Evolutionary conservation across 2,113 vertebrate species (phyloP).

Genomic region (Lagopus muta): DNA sequence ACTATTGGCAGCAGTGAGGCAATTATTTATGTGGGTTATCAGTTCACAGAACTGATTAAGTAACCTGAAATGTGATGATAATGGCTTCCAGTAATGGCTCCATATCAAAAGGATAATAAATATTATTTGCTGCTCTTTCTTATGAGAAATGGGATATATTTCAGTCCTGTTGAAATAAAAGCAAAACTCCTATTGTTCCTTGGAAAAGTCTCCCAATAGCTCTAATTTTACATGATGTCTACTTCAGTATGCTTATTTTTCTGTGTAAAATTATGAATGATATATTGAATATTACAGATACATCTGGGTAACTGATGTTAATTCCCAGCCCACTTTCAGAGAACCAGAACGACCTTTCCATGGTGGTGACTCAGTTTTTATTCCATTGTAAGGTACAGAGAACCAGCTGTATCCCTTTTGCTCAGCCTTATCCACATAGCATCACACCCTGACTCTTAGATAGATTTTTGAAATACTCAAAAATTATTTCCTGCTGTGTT

Average conservation of each 20-base stretch:
- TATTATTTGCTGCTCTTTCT: slow-evolving; percentile 47
- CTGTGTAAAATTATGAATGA: slow-evolving; percentile 3
- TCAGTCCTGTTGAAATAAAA: slow-evolving; percentile 43
- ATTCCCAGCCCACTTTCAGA: neutral
- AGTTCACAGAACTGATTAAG: slow-evolving; percentile 62
- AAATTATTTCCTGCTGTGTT: slow-evolving; percentile 27
- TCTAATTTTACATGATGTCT: slow-evolving; percentile 29
- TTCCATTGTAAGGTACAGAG: neutral
- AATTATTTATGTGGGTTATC: slow-evolving; percentile 65
- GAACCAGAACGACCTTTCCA: slow-evolving; percentile 10
- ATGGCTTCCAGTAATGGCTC: slow-evolving; percentile 63
- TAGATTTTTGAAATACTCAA: neutral
- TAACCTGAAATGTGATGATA: slow-evolving; percentile 64
- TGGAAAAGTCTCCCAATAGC: neutral
- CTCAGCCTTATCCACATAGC: neutral
- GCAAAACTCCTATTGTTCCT: slow-evolving; percentile 29
- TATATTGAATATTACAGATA: neutral
- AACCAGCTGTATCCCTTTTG: neutral
- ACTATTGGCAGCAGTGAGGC: slow-evolving; percentile 29
- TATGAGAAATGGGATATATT: slow-evolving; percentile 32
- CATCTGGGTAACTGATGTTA: slow-evolving; percentile 41
- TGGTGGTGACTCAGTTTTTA: neutral
- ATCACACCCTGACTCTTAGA: neutral
- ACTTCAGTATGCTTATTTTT: neutral
- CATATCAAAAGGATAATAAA: slow-evolving; percentile 54